Base-by-base conservation (phyloP, 2,888 invertebrate species). In the Synergus japonicus region DNA sequence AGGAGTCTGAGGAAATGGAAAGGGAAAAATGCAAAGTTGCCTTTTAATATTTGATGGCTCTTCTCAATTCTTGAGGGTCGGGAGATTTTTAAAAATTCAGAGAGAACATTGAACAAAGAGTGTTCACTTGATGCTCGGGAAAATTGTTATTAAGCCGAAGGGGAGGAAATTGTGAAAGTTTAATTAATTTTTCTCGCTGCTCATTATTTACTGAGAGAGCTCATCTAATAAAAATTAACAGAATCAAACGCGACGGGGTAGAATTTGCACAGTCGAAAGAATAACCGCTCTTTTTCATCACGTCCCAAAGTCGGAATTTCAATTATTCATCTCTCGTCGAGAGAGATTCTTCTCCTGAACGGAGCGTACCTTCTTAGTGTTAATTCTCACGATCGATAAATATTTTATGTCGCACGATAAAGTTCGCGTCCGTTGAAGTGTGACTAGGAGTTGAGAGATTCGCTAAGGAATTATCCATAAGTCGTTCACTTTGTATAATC, bases 11-110 rank as follows among this genome's bases (percentile, higher is more conserved):
- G 64, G 46, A 69, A 69, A 18, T 65, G 66, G 76, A 79, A 44
- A 58, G 43, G 69, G 60, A 37, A 37, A 37, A 37, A 37, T 37
- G 37, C 37, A 37, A 37, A 82, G 84, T 80, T 78, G 79, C 78
- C 81, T 80, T 77, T 83, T 83, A 81, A 82, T 82, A 83, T 83
- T 83, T 82, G 82, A 84, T 80, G 69, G 82, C 44, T 78, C 78
- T 80, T 77, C 77, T 79, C 76, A 58, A 65, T 79, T 77, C 67
- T 54, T 5, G 8, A 54, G 9, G 8, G n/a, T 54, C n/a, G 9
- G 9, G 8, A n/a, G 79, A 79, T 80, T 80, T 78, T 60, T 73
- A 65, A 79, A 29, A 54, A 44, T 46, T 29, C 78, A 73, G 78
- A 80, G 13, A 60, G 37, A 58, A 15, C 41, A 46, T 10, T 46